Evolutionary conservation across 2,113 vertebrate species (phyloP).

Genomic region (Nycticebus coucang): DNA sequence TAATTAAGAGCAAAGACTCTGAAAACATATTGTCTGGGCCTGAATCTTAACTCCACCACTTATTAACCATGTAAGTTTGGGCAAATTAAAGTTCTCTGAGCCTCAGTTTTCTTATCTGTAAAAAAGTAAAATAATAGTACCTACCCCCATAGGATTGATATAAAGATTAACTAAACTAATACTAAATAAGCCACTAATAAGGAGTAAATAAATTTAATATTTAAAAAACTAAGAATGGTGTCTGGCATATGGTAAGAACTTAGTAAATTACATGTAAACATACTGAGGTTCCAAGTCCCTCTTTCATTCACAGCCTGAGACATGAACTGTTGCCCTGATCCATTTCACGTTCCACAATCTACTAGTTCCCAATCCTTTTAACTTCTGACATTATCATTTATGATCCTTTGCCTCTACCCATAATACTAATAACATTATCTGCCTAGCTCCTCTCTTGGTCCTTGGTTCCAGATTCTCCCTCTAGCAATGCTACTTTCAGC

Average conservation of each 20-base stretch:
- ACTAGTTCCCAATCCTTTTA: constrained; percentile 10
- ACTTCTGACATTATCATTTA: constrained; percentile 20
- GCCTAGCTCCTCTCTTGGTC: background rate
- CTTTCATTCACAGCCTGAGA: constrained; percentile 2
- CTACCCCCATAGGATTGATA: background rate
- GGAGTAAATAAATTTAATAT: constrained; percentile 14
- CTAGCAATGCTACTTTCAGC: background rate
- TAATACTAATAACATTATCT: background rate
- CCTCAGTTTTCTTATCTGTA: constrained; percentile 30
- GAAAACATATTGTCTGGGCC: background rate
- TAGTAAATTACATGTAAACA: constrained; percentile 16
- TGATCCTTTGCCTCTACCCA: constrained; percentile 10
- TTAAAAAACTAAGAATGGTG: constrained; percentile 17
- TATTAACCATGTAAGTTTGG: constrained; percentile 22
- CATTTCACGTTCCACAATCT: constrained; percentile 32
- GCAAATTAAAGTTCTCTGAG: background rate
- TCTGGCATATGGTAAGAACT: constrained; percentile 36
- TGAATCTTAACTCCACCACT: constrained; percentile 13
- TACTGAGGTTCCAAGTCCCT: constrained; percentile 28
- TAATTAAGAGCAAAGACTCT: constrained; percentile 43
- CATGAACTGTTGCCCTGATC: background rate
- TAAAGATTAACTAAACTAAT: constrained; percentile 45
- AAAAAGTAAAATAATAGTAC: constrained; percentile 50
- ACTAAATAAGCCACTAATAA: constrained; percentile 42
- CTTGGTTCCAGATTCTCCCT: constrained; percentile 25